Base-by-base conservation (phyloP, 2,888 invertebrate species). In the Microctonus aethiopoides region DNA sequence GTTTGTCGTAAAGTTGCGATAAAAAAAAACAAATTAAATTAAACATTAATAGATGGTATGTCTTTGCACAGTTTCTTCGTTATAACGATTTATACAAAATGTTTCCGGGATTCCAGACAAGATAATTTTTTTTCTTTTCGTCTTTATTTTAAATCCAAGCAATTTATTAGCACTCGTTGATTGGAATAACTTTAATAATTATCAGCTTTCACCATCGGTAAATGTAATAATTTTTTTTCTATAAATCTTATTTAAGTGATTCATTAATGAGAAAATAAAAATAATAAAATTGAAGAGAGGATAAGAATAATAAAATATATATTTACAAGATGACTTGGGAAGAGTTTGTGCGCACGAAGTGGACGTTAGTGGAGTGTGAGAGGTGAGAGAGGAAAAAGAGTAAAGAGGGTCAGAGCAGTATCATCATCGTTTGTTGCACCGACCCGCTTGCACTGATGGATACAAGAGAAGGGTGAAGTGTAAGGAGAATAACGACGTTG, bases 391-490 rank as follows among this genome's bases (percentile, higher is more conserved):
- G 29, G n/a, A 10, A 29, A 29, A 34, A 59, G 34, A 16, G 34
- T 46, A 46, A 32, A 9, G 36, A 13, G 20, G 11, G 22, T n/a
- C n/a, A 22, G 13, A 10, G 16, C 46, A 61, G 34, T 68, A 68
- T 76, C 76, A 76, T 76, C 76, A 79, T 80, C 76, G 76, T 76
- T 78, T 75, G 77, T 76, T 75, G 79, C 79, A 81, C 72, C 75
- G 63, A 46, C 67, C 29, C 65, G 74, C n/a, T n/a, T 76, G 79
- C 78, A 9, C 76, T 79, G 80, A 82, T 78, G 79, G 80, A 75
- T 72, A 67, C 41, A 54, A 68, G 57, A 36, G n/a, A 22, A 7
- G 65, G 61, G 57, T 26, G 41, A 65, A 26, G 69, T 64, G 64
- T 71, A 76, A 72, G 73, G 77, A 75, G 71, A 70, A 75, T 70